Conservation (phyloP, 2,113 vertebrate genomes). For the Neogobius melanostomus region DNA sequence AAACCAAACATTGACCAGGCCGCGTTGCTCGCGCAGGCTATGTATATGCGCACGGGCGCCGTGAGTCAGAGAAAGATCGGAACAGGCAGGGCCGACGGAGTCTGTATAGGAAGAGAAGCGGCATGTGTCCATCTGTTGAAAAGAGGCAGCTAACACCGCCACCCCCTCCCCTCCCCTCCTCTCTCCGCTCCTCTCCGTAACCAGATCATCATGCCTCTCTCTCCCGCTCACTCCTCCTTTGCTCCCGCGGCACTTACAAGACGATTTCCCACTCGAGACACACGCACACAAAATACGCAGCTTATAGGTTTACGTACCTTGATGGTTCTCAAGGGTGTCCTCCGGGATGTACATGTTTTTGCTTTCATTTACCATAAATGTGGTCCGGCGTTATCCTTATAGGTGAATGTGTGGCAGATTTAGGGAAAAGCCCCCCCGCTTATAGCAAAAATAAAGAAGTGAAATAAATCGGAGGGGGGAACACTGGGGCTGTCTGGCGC, state of each 20-base stretch:
- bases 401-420: conserved; percentile 58
- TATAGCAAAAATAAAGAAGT: conserved; percentile 58
- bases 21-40: conserved; percentile 11
- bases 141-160: conserved; percentile 42
- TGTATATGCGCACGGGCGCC: no score
- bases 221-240: conserved; percentile 4
- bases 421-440: conserved; percentile 36
- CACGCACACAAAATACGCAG: conserved; percentile 1
- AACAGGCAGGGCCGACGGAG: no score
- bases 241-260: conserved; percentile 41
- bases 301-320: conserved; percentile 62
- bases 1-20: conserved; percentile 37
- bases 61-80: no score
- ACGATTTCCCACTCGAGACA: conserved; percentile 44
- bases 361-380: conserved; percentile 79
- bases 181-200: conserved; percentile 51
- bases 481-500: conserved; percentile 57
- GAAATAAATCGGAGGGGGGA: conserved; percentile 25
- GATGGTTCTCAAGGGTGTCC: conserved; percentile 77
- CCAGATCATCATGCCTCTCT: conserved; percentile 50
- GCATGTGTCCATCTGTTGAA: conserved; percentile 66
- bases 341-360: conserved; percentile 80
- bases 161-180: conserved; percentile 16
- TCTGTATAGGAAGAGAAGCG: conserved; percentile 15
- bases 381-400: conserved; percentile 71